Percentiles rank a stretch among this genome's conserved stretches.
Evolutionary conservation across 2,888 invertebrate species (phyloP).

Genomic region (Biston stratarius): DNA sequence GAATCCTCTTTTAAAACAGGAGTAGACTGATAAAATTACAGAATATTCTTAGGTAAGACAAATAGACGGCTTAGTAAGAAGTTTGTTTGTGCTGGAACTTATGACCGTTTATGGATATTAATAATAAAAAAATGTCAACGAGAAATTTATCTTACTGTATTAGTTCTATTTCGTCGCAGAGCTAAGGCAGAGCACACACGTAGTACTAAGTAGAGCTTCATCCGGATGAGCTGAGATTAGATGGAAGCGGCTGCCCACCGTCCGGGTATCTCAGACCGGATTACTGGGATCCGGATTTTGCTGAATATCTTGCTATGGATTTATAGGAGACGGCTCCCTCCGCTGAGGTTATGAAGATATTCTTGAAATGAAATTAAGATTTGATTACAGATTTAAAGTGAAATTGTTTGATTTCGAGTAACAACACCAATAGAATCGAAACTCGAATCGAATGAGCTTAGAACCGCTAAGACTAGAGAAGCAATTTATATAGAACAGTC

Average conservation of each 20-base stretch:
- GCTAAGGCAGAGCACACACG: conserved; percentile 60
- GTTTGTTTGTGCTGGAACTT: too few relatives aligned
- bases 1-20: too few relatives aligned
- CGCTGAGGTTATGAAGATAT: conserved; percentile 15
- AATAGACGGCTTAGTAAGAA: too few relatives aligned
- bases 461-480: too few relatives aligned
- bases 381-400: not conserved
- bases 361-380: conserved; percentile 3
- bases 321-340: conserved; percentile 45
- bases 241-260: conserved; percentile 79
- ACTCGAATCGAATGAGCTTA: too few relatives aligned
- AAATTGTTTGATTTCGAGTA: too few relatives aligned
- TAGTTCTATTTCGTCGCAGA: conserved; percentile 14
- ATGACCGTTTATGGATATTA: too few relatives aligned
- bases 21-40: too few relatives aligned
- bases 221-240: conserved; percentile 82
- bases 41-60: too few relatives aligned
- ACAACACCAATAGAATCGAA: too few relatives aligned
- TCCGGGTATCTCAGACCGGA: conserved; percentile 79
- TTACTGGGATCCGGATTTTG: conserved; percentile 82
- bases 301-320: conserved; percentile 77
- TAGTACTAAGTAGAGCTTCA: conserved; percentile 68
- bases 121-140: not conserved
- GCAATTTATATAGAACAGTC: too few relatives aligned
- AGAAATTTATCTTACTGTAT: conserved; percentile 15